Evolutionary conservation across 1,140 invertebrate genomes (phyloP).

Genomic region (Dendrolimus punctatus): DNA sequence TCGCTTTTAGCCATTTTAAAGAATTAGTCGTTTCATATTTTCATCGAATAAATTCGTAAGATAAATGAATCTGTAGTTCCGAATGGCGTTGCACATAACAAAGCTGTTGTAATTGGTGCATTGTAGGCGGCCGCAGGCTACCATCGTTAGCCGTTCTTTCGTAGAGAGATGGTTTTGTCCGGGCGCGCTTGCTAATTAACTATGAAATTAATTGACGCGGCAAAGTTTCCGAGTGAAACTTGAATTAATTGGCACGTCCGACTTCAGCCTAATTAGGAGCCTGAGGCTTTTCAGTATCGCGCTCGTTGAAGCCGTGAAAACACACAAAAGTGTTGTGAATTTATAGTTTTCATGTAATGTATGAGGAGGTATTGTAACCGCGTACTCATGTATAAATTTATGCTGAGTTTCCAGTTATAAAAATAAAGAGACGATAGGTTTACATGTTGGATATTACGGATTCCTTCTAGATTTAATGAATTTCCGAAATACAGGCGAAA

Average conservation of each 20-base stretch:
- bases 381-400: too few relatives aligned
- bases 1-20: too few relatives aligned
- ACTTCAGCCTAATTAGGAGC: constrained; percentile 70
- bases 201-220: constrained; percentile 71
- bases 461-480: too few relatives aligned
- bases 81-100: constrained; percentile 38
- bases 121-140: constrained; percentile 53
- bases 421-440: too few relatives aligned
- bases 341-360: constrained; percentile 35
- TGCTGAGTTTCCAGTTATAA: too few relatives aligned
- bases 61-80: constrained; percentile 38
- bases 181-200: constrained; percentile 66
- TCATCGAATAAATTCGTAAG: too few relatives aligned
- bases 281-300: constrained; percentile 64
- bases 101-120: constrained; percentile 61
- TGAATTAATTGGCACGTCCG: constrained; percentile 71
- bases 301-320: constrained; percentile 65
- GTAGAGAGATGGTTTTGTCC: constrained; percentile 59
- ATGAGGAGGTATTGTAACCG: too few relatives aligned
- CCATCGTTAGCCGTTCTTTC: constrained; percentile 66
- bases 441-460: too few relatives aligned
- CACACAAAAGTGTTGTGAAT: constrained; percentile 64
- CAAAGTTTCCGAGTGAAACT: constrained; percentile 70
- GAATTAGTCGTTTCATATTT: too few relatives aligned
- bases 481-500: too few relatives aligned